phyloP scores from a whole-genome alignment of 2,113 vertebrate species.

The Hippopotamus amphibius region DNA sequence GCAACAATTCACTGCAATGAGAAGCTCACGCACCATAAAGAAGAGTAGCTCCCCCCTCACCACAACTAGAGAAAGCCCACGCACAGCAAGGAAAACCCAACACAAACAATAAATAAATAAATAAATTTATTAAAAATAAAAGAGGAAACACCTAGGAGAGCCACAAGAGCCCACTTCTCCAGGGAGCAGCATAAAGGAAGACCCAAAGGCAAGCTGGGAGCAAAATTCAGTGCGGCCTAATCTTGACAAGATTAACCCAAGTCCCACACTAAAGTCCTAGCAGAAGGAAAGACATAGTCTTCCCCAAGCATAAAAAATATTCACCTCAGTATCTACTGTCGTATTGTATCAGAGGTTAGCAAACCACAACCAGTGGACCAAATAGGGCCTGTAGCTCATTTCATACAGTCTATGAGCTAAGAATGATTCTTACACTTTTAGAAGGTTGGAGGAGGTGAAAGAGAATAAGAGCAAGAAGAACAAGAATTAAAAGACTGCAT shows the following conservation, averaged over 20 bases:
- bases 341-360: not conserved
- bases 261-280: not conserved
- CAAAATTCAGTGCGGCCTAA: fast-evolving
- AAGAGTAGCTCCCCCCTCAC: too few species aligned
- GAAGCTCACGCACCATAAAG: too few species aligned
- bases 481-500: not conserved
- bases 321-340: not conserved
- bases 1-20: too few species aligned
- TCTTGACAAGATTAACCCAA: fast-evolving
- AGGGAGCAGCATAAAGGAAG: not conserved
- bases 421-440: not conserved
- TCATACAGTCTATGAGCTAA: not conserved
- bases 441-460: not conserved
- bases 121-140: not conserved
- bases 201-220: not conserved
- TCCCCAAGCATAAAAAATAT: not conserved
- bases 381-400: not conserved
- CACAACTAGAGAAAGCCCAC: too few species aligned
- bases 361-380: not conserved
- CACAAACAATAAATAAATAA: too few species aligned
- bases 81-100: too few species aligned
- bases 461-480: not conserved
- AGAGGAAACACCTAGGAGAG: not conserved
- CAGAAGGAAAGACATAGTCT: not conserved
- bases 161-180: not conserved